These are phyloP conservation scores for Nudaria mundana DNA, from an alignment of 2,888 invertebrate genomes.

Conservation along the genomic window DNA sequence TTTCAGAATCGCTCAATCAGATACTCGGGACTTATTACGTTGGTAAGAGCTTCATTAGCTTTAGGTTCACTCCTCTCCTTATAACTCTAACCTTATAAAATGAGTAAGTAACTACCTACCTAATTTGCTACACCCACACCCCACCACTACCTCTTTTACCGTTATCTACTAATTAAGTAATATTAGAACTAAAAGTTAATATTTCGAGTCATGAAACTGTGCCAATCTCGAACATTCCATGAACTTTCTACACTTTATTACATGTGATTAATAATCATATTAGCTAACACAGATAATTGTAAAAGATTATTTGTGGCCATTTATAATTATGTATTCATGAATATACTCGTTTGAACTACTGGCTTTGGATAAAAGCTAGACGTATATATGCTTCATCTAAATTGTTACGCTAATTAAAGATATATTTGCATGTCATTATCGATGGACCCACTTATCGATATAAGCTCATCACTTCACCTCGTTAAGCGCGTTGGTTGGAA, in stretches of 20 bases:
- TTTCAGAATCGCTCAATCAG: too few relatives aligned
- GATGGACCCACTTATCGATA: constrained; percentile 45
- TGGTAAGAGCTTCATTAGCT: too few relatives aligned
- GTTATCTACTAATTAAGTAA: too few relatives aligned
- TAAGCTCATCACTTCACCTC: constrained; percentile 50
- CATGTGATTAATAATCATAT: constrained; percentile 22
- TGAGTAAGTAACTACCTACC: too few relatives aligned
- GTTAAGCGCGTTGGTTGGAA: constrained; percentile 69
- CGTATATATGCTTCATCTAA: constrained; percentile 25
- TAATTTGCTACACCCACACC: too few relatives aligned
- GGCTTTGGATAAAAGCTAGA: constrained; percentile 17
- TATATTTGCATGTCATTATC: constrained; percentile 36
- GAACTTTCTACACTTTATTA: constrained; percentile 25
- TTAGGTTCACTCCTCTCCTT: too few relatives aligned
- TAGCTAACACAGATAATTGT: constrained; percentile 21
- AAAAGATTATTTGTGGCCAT: constrained; percentile 15
- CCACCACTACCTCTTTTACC: too few relatives aligned
- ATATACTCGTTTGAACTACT: constrained; percentile 26
- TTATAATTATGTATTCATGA: constrained; percentile 24
- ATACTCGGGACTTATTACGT: too few relatives aligned
- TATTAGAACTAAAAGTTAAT: too few relatives aligned
- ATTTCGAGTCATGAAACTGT: constrained; percentile 14
- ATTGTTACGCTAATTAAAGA: constrained; percentile 30
- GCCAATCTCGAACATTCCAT: constrained; percentile 1
- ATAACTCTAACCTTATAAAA: too few relatives aligned